Conservation (phyloP, 1,140 invertebrate genomes). For the Megalonaias nervosa region DNA sequence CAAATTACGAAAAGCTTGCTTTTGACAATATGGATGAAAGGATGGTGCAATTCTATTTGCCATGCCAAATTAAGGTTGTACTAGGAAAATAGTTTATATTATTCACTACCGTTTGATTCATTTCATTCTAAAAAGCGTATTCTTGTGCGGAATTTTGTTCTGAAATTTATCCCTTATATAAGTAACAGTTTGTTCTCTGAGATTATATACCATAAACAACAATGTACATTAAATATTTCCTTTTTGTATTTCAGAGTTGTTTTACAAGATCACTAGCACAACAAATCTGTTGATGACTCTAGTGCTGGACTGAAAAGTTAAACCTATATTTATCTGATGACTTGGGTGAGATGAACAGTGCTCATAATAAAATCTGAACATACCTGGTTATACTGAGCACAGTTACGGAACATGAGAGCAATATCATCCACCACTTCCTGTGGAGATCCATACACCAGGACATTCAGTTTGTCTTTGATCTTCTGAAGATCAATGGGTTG, state of each 20-base stretch:
- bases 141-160: no score
- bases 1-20: no score
- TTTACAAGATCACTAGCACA: neutral
- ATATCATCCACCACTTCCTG: constrained; percentile 65
- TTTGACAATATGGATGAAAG: no score
- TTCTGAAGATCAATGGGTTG: constrained; percentile 66
- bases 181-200: no score
- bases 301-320: neutral
- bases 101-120: no score
- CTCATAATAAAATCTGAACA: constrained; percentile 4
- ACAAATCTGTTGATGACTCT: neutral
- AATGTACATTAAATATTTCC: neutral
- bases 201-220: neutral
- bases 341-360: neutral
- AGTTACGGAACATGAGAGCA: constrained; percentile 62
- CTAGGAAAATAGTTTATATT: no score
- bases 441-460: constrained; percentile 58
- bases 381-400: constrained; percentile 62
- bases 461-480: constrained; percentile 59
- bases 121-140: no score
- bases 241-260: no score
- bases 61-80: no score
- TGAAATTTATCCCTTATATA: no score
- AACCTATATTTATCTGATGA: neutral
- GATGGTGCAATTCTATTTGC: no score